phyloP scores from a whole-genome alignment of 2,888 invertebrate species.

The Melolontha melolontha region DNA sequence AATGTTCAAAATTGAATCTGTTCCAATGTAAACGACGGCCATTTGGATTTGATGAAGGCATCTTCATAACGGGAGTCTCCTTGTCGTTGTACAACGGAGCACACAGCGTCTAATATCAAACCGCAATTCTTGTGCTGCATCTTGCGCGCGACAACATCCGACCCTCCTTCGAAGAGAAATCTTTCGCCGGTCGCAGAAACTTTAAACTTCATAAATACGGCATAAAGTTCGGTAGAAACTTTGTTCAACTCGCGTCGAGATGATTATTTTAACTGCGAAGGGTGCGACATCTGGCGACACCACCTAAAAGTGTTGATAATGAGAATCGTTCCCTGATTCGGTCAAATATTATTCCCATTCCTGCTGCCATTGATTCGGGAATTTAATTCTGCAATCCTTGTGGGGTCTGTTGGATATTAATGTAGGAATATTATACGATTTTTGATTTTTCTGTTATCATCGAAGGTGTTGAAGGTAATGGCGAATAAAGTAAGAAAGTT shows the following conservation, averaged over 20 bases:
- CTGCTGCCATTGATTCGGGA: constrained; percentile 16
- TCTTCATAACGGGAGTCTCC: constrained; percentile 6
- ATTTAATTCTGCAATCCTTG: constrained; percentile 13
- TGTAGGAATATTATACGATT: constrained; percentile 27
- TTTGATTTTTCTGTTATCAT: constrained; percentile 2
- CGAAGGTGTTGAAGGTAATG: too few species aligned
- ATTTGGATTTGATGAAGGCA: constrained; percentile 13
- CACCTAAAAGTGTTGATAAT: constrained; percentile 53
- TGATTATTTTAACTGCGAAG: constrained; percentile 58
- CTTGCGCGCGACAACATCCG: not conserved
- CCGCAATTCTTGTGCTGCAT: constrained; percentile 51
- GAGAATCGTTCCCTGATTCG: constrained; percentile 48
- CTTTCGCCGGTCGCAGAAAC: constrained; percentile 51
- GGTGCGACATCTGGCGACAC: constrained; percentile 57
- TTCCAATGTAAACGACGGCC: constrained; percentile 23
- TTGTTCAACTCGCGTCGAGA: constrained; percentile 56
- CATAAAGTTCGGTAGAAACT: constrained; percentile 57
- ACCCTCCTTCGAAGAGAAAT: constrained; percentile 37
- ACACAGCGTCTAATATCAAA: constrained; percentile 47
- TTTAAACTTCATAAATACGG: constrained; percentile 60
- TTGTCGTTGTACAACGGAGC: not conserved
- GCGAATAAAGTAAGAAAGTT: too few species aligned
- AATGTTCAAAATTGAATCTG: constrained; percentile 26
- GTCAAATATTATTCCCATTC: constrained; percentile 39
- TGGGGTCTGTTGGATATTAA: constrained; percentile 20